A percentile compares a stretch with the other conserved stretches of the same genome.
Evolutionary conservation across 2,797 vertebrate species (phyloP).

Genomic region (Schizothorax lantsangensis): DNA sequence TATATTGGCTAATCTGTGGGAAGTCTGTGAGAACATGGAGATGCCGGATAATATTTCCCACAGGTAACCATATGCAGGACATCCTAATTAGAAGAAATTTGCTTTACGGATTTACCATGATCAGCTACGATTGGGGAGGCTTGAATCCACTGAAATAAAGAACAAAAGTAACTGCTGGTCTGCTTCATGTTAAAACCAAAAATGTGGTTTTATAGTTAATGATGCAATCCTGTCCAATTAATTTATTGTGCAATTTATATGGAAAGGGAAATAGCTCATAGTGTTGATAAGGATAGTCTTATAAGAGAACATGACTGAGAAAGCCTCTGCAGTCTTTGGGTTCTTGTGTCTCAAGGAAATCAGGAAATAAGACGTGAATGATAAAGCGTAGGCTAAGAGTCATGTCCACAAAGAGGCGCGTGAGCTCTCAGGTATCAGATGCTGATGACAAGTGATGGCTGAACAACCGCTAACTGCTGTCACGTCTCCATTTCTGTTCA

Average conservation of each 20-base stretch:
- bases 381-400: not conserved
- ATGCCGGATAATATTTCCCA: not conserved
- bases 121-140: not conserved
- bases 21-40: not conserved
- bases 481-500: not conserved
- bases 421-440: not conserved
- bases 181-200: not conserved
- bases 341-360: no score
- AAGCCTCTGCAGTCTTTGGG: not conserved
- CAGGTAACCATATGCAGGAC: not conserved
- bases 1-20: not conserved
- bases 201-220: not conserved
- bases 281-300: not conserved
- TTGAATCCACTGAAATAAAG: not conserved
- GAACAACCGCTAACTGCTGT: not conserved
- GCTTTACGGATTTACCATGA: not conserved
- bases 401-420: not conserved
- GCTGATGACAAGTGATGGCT: not conserved
- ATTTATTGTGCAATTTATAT: not conserved
- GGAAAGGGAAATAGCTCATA: not conserved
- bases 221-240: not conserved
- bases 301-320: not conserved
- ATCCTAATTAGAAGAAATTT: not conserved
- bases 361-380: not conserved
- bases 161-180: not conserved